Conservation (phyloP, 1,140 invertebrate genomes). For the Rhagoletis pomonella region DNA sequence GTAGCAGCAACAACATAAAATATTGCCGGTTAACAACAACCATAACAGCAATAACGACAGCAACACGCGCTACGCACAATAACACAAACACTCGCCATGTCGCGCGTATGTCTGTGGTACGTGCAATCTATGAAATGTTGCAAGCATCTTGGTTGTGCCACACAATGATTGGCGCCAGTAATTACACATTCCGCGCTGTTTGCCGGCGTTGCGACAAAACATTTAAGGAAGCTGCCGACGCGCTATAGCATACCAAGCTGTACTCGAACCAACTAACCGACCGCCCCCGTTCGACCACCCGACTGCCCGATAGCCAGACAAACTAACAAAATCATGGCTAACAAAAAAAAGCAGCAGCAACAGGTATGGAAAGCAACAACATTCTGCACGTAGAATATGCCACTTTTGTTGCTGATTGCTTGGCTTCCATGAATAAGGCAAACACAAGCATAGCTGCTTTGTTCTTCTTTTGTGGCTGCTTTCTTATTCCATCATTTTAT, state of each 20-base stretch:
- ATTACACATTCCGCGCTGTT: conserved; percentile 57
- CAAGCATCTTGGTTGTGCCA: conserved; percentile 51
- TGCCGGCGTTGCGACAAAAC: conserved; percentile 47
- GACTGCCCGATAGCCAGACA: neutral
- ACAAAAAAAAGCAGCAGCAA: neutral
- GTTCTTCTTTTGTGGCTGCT: neutral
- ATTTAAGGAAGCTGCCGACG: conserved; percentile 42
- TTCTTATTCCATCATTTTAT: neutral
- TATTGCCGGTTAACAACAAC: neutral
- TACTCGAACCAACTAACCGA: neutral
- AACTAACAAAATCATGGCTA: neutral
- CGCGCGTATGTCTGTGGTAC: neutral
- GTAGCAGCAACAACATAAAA: neutral
- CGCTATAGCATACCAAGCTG: neutral
- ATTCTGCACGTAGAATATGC: neutral
- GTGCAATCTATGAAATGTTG: conserved; percentile 5
- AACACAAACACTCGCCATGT: neutral
- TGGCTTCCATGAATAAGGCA: neutral
- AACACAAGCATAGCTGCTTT: neutral
- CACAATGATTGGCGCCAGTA: conserved; percentile 58
- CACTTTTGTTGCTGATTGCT: conserved; percentile 1
- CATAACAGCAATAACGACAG: neutral
- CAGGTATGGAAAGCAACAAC: conserved; percentile 40
- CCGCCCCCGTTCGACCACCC: neutral
- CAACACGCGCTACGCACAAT: neutral